Percentiles rank a stretch among this genome's conserved stretches.
Conservation (phyloP, 2,888 invertebrate genomes). For the Bellardia pandia region DNA sequence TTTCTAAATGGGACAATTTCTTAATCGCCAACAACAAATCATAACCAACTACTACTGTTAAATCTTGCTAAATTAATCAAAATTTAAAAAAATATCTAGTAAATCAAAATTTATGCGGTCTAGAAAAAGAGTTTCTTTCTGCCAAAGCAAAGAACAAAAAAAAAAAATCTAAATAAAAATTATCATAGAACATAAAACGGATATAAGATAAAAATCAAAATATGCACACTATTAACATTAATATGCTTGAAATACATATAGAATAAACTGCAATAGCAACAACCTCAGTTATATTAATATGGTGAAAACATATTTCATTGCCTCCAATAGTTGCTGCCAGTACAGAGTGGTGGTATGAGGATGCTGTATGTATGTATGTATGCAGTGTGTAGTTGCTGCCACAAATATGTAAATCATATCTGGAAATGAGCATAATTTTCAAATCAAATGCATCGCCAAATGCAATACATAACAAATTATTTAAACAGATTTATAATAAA, state of each 20-base stretch:
- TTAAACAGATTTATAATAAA: constrained; percentile 65
- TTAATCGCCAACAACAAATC: constrained; percentile 53
- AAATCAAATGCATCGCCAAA: constrained; percentile 70
- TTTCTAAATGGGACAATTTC: constrained; percentile 58
- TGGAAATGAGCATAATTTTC: constrained; percentile 68
- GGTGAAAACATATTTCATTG: constrained; percentile 62
- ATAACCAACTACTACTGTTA: constrained; percentile 20
- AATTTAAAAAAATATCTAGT: constrained; percentile 59
- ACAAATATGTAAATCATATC: constrained; percentile 68
- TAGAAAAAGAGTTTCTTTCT: constrained; percentile 39
- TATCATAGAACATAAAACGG: constrained; percentile 69
- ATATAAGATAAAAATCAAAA: constrained; percentile 70
- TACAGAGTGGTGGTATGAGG: not conserved
- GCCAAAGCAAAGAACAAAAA: constrained; percentile 16
- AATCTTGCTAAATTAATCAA: constrained; percentile 65
- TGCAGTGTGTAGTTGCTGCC: constrained; percentile 31
- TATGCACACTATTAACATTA: constrained; percentile 65
- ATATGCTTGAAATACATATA: constrained; percentile 39
- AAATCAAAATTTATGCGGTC: constrained; percentile 65
- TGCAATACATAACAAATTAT: constrained; percentile 71
- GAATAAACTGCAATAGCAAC: constrained; percentile 4
- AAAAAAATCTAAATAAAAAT: not conserved
- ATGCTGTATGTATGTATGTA: constrained; percentile 26
- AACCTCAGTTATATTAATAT: constrained; percentile 56
- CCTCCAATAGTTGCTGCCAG: not conserved